These are phyloP conservation scores for Mechanitis mazaeus DNA, from an alignment of 2,888 invertebrate species.

Conservation along the genomic window DNA sequence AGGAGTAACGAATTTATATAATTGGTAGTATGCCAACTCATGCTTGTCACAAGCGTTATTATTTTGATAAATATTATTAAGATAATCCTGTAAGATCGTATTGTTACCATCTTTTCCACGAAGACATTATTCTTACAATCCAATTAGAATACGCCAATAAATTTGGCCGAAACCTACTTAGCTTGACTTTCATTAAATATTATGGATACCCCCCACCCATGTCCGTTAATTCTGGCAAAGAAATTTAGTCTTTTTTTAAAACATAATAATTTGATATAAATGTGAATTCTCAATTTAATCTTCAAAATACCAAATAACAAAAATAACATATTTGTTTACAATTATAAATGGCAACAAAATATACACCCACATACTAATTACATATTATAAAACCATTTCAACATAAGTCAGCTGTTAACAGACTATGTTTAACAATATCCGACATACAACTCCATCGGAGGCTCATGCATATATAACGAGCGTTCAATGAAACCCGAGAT, in stretches of 20 bases:
- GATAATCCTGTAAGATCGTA: conserved; percentile 11
- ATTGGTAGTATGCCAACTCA: neutral
- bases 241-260: no score
- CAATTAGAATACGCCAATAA: conserved; percentile 27
- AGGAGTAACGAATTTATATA: neutral
- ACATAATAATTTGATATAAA: no score
- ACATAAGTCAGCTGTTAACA: conserved; percentile 50
- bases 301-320: no score
- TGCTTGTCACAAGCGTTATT: neutral
- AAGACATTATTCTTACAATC: conserved; percentile 27
- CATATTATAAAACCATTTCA: conserved; percentile 19
- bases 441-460: conserved; percentile 43
- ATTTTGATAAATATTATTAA: no score
- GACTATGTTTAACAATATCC: conserved; percentile 51
- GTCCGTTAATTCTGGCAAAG: neutral
- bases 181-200: conserved; percentile 22
- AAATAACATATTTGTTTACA: neutral
- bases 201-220: conserved; percentile 10
- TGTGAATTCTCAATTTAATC: no score
- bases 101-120: conserved; percentile 26
- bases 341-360: neutral
- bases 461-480: conserved; percentile 57
- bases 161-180: conserved; percentile 24
- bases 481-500: conserved; percentile 35
- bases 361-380: conserved; percentile 19